These are phyloP conservation scores for Aporophyla nigra DNA, from an alignment of 2,888 invertebrate species.

Conservation along the genomic window DNA sequence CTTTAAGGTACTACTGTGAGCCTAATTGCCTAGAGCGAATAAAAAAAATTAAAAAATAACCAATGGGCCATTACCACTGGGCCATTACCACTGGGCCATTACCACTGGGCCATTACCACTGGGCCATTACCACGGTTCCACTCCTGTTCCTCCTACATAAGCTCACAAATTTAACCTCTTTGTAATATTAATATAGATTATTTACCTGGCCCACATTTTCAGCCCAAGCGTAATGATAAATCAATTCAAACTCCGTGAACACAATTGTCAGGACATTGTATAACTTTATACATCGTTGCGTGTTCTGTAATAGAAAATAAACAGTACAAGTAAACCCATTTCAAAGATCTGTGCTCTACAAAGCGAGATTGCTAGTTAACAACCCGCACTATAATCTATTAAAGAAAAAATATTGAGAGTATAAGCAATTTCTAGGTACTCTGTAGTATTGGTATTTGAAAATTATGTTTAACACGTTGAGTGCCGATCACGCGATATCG, in stretches of 20 bases:
- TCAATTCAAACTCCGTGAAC: slow-evolving; percentile 95
- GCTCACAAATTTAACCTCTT: neutral
- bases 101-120: too few relatives aligned
- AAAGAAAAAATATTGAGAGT: too few relatives aligned
- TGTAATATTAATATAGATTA: neutral
- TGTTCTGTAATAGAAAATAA: slow-evolving; percentile 88
- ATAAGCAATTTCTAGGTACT: too few relatives aligned
- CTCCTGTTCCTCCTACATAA: neutral
- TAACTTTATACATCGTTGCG: slow-evolving; percentile 94
- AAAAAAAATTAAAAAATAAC: too few relatives aligned
- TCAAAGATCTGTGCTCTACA: neutral
- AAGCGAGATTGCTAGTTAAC: neutral
- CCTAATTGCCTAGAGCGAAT: too few relatives aligned
- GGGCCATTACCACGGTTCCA: too few relatives aligned
- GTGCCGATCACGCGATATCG: too few relatives aligned
- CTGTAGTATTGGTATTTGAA: neutral
- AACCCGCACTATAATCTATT: neutral
- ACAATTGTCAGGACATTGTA: slow-evolving; percentile 95
- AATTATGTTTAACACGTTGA: too few relatives aligned
- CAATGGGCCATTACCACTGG: too few relatives aligned
- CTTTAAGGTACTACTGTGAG: too few relatives aligned
- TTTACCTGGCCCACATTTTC: slow-evolving; percentile 93
- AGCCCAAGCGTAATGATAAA: slow-evolving; percentile 96
- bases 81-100: too few relatives aligned
- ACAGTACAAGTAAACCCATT: neutral